These are phyloP conservation scores for Tryphoninae sp. DNA, from an alignment of 2,888 invertebrate genomes.

Conservation along the genomic window DNA sequence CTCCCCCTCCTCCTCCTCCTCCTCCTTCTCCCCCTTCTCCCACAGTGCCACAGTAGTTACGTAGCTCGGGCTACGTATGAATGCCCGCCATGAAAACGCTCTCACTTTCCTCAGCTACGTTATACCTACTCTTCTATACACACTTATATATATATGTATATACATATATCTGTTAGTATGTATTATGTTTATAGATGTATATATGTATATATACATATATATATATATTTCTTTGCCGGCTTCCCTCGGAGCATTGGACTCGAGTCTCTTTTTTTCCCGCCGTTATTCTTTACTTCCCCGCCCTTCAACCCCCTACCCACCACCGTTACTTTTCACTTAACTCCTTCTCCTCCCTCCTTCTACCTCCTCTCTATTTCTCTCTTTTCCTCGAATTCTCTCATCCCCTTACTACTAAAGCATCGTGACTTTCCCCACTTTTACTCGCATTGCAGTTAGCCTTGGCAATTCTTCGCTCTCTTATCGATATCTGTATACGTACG, in stretches of 20 bases:
- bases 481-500: slow-evolving; percentile 3
- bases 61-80: slow-evolving; percentile 76
- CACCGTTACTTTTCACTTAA: neutral
- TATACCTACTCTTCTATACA: slow-evolving; percentile 58
- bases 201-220: slow-evolving; percentile 8
- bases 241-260: slow-evolving; percentile 60
- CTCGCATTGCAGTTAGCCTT: neutral
- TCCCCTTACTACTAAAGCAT: neutral
- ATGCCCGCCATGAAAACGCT: slow-evolving; percentile 76
- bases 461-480: slow-evolving; percentile 27
- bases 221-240: slow-evolving; percentile 43
- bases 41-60: slow-evolving; percentile 76
- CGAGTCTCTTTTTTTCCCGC: slow-evolving; percentile 37
- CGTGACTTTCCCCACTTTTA: neutral
- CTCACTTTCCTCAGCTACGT: slow-evolving; percentile 75
- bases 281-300: slow-evolving; percentile 41
- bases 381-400: slow-evolving; percentile 38
- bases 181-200: neutral
- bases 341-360: slow-evolving; percentile 30
- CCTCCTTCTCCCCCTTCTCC: slow-evolving; percentile 21
- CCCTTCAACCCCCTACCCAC: neutral
- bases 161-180: no score
- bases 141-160: neutral
- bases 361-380: slow-evolving; percentile 27
- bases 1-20: slow-evolving; percentile 22